These are phyloP conservation scores for Gorsachius goisagi DNA, from an alignment of 2,113 vertebrate genomes.

Conservation along the genomic window DNA sequence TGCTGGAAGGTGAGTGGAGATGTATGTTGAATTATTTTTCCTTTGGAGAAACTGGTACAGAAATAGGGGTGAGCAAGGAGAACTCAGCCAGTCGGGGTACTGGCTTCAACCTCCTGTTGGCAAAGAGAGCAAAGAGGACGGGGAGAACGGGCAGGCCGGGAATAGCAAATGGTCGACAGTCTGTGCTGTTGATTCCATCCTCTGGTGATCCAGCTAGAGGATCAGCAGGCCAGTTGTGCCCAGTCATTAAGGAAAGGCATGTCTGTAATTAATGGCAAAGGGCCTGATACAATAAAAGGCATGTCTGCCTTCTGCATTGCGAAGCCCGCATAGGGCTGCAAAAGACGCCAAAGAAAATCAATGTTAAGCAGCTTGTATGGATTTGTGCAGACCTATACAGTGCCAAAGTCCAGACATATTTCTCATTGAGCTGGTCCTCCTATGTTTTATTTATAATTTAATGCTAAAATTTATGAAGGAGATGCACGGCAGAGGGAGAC, in stretches of 20 bases:
- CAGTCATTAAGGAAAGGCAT: conserved; percentile 33
- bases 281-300: conserved; percentile 43
- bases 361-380: conserved; percentile 63
- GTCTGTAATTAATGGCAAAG: conserved; percentile 62
- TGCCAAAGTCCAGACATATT: conserved; percentile 67
- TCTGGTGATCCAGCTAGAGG: background rate
- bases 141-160: background rate
- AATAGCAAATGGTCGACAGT: background rate
- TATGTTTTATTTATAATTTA: conserved; percentile 69
- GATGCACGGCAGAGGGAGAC: conserved; percentile 27
- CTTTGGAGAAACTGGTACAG: background rate
- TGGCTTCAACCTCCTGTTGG: background rate
- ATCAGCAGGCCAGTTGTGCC: conserved; percentile 11
- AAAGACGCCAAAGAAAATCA: conserved; percentile 66
- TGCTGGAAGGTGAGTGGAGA: background rate
- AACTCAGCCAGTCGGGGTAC: background rate
- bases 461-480: conserved; percentile 62
- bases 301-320: conserved; percentile 46
- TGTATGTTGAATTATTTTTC: background rate
- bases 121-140: background rate
- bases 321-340: background rate
- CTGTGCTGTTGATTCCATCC: background rate
- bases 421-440: conserved; percentile 38
- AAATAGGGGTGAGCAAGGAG: background rate
- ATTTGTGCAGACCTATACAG: conserved; percentile 52